Percentiles rank a stretch among this genome's conserved stretches.
Evolutionary conservation across 2,797 vertebrate genomes (phyloP).

Genomic region (Poeciliopsis turneri): DNA sequence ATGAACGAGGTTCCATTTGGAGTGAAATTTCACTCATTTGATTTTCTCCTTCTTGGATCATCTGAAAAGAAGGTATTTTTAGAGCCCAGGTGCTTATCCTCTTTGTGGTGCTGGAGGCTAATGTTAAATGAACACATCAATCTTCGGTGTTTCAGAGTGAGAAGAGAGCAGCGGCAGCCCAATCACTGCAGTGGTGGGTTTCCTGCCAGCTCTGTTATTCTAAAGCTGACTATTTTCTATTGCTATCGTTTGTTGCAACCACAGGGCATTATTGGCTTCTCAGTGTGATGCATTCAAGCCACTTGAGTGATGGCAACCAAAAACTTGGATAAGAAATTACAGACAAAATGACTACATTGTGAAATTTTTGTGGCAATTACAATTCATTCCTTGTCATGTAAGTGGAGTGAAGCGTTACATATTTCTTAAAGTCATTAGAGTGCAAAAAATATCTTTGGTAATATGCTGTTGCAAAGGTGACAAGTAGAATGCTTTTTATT

Average conservation of each 20-base stretch:
- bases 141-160: slow-evolving; percentile 66
- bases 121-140: slow-evolving; percentile 82
- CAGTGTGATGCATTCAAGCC: slow-evolving; percentile 47
- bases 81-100: slow-evolving; percentile 75
- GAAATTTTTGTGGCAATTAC: not conserved
- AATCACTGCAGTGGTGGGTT: slow-evolving; percentile 50
- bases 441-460: slow-evolving; percentile 42
- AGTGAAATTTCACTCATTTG: slow-evolving; percentile 79
- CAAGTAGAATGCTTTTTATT: not conserved
- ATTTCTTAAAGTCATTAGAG: not conserved
- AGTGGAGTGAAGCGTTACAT: not conserved
- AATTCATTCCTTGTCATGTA: slow-evolving; percentile 1
- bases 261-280: slow-evolving; percentile 46
- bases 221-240: slow-evolving; percentile 52
- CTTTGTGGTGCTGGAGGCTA: slow-evolving; percentile 76
- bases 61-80: slow-evolving; percentile 76
- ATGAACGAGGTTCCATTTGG: slow-evolving; percentile 73
- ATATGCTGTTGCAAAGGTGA: slow-evolving; percentile 46
- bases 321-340: slow-evolving; percentile 22
- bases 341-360: slow-evolving; percentile 1
- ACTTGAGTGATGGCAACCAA: slow-evolving; percentile 36
- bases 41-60: slow-evolving; percentile 72
- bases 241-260: slow-evolving; percentile 44
- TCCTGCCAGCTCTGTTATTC: slow-evolving; percentile 61
- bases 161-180: slow-evolving; percentile 42